Percentiles rank a stretch among this genome's conserved stretches.
Conservation (phyloP, 1,140 invertebrate genomes). For the Bombus huntii region DNA sequence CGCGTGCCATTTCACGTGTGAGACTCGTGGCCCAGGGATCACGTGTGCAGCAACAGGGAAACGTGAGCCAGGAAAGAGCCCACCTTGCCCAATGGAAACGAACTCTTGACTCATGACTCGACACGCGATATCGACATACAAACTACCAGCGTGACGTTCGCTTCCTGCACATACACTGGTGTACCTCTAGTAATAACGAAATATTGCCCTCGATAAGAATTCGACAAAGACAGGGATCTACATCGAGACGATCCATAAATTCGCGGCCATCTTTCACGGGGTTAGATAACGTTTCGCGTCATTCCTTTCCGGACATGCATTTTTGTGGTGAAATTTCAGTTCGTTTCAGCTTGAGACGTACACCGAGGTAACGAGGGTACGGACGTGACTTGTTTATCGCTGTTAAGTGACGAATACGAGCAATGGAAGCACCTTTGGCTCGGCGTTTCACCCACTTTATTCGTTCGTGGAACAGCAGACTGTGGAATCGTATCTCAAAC, state of each 20-base stretch:
- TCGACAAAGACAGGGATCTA: neutral
- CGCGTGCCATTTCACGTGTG: conserved; percentile 59
- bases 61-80: conserved; percentile 30
- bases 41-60: conserved; percentile 31
- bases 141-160: neutral
- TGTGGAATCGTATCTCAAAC: neutral
- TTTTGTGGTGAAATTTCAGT: neutral
- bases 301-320: no score
- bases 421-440: no score
- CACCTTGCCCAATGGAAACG: conserved; percentile 33
- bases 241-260: neutral
- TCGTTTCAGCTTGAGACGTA: neutral
- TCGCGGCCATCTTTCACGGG: neutral
- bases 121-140: conserved; percentile 42
- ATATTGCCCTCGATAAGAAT: neutral
- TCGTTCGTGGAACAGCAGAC: neutral
- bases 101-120: conserved; percentile 29
- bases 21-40: conserved; percentile 24
- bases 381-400: neutral
- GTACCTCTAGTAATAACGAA: neutral
- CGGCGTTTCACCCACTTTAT: neutral
- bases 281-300: no score
- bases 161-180: neutral
- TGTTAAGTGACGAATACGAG: neutral
- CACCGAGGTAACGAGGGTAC: neutral